A percentile compares a stretch with the other conserved stretches of the same genome.
These are phyloP conservation scores for Tortricodes alternella DNA, from an alignment of 2,888 invertebrate genomes.

Conservation along the genomic window DNA sequence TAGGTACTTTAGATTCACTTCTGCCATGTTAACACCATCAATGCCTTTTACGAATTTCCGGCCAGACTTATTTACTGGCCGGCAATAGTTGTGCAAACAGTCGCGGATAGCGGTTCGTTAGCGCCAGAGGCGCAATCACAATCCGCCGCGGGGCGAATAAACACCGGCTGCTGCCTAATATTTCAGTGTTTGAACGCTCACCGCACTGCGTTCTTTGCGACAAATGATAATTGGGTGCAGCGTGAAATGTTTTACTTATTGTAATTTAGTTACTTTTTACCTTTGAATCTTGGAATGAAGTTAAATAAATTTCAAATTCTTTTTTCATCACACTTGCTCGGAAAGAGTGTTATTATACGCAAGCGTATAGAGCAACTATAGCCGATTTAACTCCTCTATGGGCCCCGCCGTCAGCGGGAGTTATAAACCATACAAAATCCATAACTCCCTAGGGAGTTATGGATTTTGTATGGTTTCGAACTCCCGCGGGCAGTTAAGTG, in stretches of 20 bases:
- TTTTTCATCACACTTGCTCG: too few species aligned
- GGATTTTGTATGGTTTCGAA: too few species aligned
- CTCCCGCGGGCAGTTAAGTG: too few species aligned
- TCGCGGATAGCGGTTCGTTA: slow-evolving; percentile 33
- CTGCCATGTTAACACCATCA: background rate
- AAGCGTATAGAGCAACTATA: too few species aligned
- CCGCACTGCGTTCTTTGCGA: slow-evolving; percentile 21
- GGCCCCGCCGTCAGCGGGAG: too few species aligned
- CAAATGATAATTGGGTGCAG: slow-evolving; percentile 21
- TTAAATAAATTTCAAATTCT: too few species aligned
- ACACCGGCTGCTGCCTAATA: slow-evolving; percentile 21
- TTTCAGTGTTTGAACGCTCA: slow-evolving; percentile 25
- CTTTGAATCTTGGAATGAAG: background rate
- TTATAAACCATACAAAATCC: too few species aligned
- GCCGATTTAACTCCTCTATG: too few species aligned
- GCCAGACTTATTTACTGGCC: slow-evolving; percentile 23
- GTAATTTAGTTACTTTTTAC: background rate
- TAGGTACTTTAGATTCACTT: too few species aligned
- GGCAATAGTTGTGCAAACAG: slow-evolving; percentile 32
- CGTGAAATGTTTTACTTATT: slow-evolving; percentile 4
- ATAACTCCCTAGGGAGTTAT: too few species aligned
- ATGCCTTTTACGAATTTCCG: slow-evolving; percentile 6
- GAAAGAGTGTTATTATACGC: too few species aligned
- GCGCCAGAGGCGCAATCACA: slow-evolving; percentile 30
- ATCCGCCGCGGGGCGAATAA: slow-evolving; percentile 20